Percentiles rank a stretch among this genome's conserved stretches.
phyloP scores from a whole-genome alignment of 1,140 invertebrate species.

The Pseudomyrmex cubaensis region DNA sequence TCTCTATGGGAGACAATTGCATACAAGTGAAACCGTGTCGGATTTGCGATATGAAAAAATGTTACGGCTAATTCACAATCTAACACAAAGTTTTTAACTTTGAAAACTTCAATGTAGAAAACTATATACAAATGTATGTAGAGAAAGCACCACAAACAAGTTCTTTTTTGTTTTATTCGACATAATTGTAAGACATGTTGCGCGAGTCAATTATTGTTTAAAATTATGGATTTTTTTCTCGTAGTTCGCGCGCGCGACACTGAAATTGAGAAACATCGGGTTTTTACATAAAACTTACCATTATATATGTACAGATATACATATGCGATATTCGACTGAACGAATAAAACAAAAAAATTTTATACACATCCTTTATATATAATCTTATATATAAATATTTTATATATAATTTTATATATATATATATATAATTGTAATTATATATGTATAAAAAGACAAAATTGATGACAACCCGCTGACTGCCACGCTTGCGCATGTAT shows the following conservation, averaged over 20 bases:
- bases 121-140: constrained; percentile 63
- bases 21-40: neutral
- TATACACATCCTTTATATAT: neutral
- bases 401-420: no score
- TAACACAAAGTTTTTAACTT: constrained; percentile 59
- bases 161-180: constrained; percentile 65
- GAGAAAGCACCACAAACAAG: constrained; percentile 64
- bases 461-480: constrained; percentile 64
- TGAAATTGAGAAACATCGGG: constrained; percentile 55
- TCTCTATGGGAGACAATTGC: constrained; percentile 17
- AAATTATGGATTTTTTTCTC: neutral
- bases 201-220: constrained; percentile 30
- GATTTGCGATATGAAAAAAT: constrained; percentile 1
- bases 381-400: no score
- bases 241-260: constrained; percentile 33
- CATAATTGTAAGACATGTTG: constrained; percentile 59
- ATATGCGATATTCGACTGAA: neutral
- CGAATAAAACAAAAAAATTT: constrained; percentile 12
- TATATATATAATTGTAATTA: no score
- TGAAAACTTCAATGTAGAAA: constrained; percentile 62
- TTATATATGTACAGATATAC: no score
- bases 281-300: neutral
- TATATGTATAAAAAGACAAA: neutral
- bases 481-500: constrained; percentile 67
- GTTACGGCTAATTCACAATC: constrained; percentile 7